phyloP scores from a whole-genome alignment of 2,113 vertebrate genomes.

The Pseudorectes ferrugineus region DNA sequence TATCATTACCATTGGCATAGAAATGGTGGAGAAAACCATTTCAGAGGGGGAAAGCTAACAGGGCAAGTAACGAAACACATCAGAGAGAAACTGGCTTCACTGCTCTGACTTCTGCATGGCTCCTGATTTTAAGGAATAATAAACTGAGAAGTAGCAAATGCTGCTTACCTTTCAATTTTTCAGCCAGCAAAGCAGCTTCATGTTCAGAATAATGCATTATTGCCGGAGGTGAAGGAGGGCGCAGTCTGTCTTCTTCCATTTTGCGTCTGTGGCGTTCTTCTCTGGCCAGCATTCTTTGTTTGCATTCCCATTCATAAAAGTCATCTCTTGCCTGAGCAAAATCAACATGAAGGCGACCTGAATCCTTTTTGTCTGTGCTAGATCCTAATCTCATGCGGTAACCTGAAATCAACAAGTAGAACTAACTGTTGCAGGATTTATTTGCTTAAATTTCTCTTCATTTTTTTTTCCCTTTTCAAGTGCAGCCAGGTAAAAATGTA shows the following conservation, averaged over 20 bases:
- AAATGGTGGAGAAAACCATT: background rate
- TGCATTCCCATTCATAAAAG: slow-evolving; percentile 92
- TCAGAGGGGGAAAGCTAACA: background rate
- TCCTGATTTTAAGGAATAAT: background rate
- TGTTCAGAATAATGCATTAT: slow-evolving; percentile 91
- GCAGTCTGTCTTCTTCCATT: slow-evolving; percentile 82
- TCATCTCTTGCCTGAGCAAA: slow-evolving; percentile 89
- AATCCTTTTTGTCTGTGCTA: slow-evolving; percentile 91
- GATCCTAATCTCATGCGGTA: slow-evolving; percentile 90
- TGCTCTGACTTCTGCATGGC: background rate
- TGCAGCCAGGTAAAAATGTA: background rate
- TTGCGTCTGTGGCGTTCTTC: slow-evolving; percentile 87
- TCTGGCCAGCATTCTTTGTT: slow-evolving; percentile 84
- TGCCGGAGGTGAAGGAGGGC: slow-evolving; percentile 83
- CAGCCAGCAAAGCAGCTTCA: slow-evolving; percentile 83
- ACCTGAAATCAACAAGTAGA: slow-evolving; percentile 72
- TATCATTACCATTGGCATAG: background rate
- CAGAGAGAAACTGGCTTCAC: background rate
- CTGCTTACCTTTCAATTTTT: slow-evolving; percentile 89
- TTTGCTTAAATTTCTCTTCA: background rate
- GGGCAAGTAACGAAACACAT: background rate
- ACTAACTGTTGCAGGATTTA: slow-evolving; percentile 20
- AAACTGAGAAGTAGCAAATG: background rate
- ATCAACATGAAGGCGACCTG: slow-evolving; percentile 88
- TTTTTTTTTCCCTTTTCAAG: background rate